Conservation (phyloP, 2,888 invertebrate genomes). For the Dasypolia templi region DNA sequence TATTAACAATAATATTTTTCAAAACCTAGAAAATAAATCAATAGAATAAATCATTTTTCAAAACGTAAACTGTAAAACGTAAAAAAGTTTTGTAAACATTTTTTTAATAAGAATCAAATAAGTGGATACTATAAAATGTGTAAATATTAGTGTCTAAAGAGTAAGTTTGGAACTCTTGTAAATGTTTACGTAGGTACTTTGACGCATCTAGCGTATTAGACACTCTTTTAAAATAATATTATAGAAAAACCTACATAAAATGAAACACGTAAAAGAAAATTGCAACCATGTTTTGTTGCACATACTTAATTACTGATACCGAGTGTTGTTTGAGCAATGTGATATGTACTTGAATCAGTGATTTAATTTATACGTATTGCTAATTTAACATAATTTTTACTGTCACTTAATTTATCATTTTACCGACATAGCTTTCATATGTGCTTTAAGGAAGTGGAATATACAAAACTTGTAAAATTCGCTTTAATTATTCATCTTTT, state of each 20-base stretch:
- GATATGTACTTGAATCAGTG: too few relatives aligned
- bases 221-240: constrained; percentile 5
- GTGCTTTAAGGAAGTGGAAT: not conserved
- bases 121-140: not conserved
- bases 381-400: not conserved
- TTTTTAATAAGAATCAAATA: constrained; percentile 4
- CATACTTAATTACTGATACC: not conserved
- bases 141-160: constrained; percentile 51
- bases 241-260: not conserved
- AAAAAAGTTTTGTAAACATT: constrained; percentile 35
- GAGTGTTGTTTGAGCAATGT: too few relatives aligned
- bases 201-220: not conserved
- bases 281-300: not conserved
- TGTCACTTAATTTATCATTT: not conserved
- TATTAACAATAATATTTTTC: too few relatives aligned
- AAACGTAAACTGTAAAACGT: too few relatives aligned
- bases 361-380: not conserved
- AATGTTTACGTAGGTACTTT: constrained; percentile 50
- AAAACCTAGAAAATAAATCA: too few relatives aligned
- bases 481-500: too few relatives aligned
- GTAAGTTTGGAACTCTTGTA: constrained; percentile 55
- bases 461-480: not conserved
- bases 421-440: not conserved
- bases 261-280: not conserved
- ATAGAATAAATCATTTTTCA: too few relatives aligned